Evolutionary conservation across 2,888 invertebrate species (phyloP).

Genomic region (Lysandra bellargus): DNA sequence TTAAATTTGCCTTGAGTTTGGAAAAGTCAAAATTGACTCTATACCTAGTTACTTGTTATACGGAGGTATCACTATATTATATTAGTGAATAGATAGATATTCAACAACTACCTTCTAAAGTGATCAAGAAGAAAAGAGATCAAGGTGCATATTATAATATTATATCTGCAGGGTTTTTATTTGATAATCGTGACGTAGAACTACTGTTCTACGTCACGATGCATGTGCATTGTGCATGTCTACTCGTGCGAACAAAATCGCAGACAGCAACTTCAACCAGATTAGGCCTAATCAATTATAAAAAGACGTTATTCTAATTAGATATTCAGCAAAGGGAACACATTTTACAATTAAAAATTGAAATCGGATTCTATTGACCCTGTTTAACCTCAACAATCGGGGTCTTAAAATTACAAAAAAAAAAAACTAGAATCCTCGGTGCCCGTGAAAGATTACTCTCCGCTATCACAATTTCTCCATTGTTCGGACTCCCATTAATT

Average conservation of each 20-base stretch:
- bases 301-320: constrained; percentile 23
- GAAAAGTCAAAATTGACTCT: too few species aligned
- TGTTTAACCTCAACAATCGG: constrained; percentile 65
- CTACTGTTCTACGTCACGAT: too few species aligned
- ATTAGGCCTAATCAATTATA: constrained; percentile 18
- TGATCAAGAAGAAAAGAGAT: too few species aligned
- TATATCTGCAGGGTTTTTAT: too few species aligned
- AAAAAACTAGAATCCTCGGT: constrained; percentile 61
- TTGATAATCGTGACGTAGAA: neutral
- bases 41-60: too few species aligned
- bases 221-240: neutral
- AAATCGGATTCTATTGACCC: constrained; percentile 61
- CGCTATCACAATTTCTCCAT: constrained; percentile 79
- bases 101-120: too few species aligned
- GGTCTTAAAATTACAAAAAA: constrained; percentile 59
- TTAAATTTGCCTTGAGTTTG: too few species aligned
- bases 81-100: too few species aligned
- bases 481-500: constrained; percentile 75
- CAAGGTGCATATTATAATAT: too few species aligned
- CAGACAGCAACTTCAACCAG: neutral
- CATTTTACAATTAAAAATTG: constrained; percentile 66
- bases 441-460: constrained; percentile 73
- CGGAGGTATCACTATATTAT: too few species aligned
- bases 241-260: neutral
- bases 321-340: constrained; percentile 28